These are phyloP conservation scores for Bradypodion pumilum DNA, from an alignment of 2,797 vertebrate species.

Conservation along the genomic window DNA sequence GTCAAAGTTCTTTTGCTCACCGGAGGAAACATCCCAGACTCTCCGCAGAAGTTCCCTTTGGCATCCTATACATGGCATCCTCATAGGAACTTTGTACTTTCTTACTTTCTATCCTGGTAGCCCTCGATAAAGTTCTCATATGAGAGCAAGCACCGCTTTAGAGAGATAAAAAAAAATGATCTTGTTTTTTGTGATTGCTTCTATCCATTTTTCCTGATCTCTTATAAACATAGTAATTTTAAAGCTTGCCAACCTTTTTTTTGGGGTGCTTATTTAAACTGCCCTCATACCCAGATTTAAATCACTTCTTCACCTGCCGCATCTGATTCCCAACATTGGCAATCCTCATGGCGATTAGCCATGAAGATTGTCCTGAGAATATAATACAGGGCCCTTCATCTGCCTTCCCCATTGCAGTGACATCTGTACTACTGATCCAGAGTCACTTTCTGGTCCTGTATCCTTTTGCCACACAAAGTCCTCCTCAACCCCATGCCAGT, in stretches of 20 bases:
- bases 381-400: too few species aligned
- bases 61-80: not conserved
- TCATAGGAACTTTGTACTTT: not conserved
- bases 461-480: too few species aligned
- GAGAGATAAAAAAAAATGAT: slow-evolving; percentile 9
- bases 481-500: too few species aligned
- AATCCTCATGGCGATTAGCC: too few species aligned
- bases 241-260: not conserved
- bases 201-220: not conserved
- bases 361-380: too few species aligned
- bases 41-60: not conserved
- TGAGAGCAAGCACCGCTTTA: not conserved
- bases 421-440: too few species aligned
- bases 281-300: not conserved
- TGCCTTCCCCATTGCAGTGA: too few species aligned
- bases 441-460: too few species aligned
- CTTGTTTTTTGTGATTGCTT: not conserved
- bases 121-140: not conserved
- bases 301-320: too few species aligned
- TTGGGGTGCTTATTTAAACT: not conserved
- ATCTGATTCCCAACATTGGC: too few species aligned
- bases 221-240: not conserved
- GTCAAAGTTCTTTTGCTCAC: not conserved
- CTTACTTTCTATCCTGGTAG: not conserved
- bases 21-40: not conserved